Evolutionary conservation across 2,797 vertebrate genomes (phyloP).

Genomic region (Neopelma chrysocephalum): DNA sequence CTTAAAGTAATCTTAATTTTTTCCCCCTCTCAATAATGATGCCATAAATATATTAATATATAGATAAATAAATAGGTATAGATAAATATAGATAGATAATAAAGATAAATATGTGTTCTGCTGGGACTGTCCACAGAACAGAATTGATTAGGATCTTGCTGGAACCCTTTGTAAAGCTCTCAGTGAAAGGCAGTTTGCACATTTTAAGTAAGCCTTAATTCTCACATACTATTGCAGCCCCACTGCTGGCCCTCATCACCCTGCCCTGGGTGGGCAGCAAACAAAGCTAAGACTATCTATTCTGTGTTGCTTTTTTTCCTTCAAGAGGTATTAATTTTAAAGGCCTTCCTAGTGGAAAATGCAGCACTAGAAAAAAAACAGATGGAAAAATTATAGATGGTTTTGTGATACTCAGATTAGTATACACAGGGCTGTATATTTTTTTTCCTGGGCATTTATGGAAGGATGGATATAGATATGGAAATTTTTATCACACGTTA

Average conservation of each 20-base stretch:
- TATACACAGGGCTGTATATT: background rate
- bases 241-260: background rate
- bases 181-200: background rate
- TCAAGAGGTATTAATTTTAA: background rate
- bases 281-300: background rate
- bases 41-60: background rate
- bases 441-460: background rate
- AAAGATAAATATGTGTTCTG: too few relatives aligned
- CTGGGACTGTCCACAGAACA: background rate
- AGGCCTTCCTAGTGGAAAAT: background rate
- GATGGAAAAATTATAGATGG: background rate
- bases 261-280: fast-evolving
- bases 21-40: background rate
- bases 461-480: background rate
- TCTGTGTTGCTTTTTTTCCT: background rate
- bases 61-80: background rate
- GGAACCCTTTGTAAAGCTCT: background rate
- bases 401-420: background rate
- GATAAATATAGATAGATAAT: background rate
- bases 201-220: background rate
- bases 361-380: background rate
- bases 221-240: background rate
- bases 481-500: background rate
- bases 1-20: background rate
- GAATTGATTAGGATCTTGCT: background rate